These are phyloP conservation scores for Dione vanillae DNA, from an alignment of 2,888 invertebrate species.

Conservation along the genomic window DNA sequence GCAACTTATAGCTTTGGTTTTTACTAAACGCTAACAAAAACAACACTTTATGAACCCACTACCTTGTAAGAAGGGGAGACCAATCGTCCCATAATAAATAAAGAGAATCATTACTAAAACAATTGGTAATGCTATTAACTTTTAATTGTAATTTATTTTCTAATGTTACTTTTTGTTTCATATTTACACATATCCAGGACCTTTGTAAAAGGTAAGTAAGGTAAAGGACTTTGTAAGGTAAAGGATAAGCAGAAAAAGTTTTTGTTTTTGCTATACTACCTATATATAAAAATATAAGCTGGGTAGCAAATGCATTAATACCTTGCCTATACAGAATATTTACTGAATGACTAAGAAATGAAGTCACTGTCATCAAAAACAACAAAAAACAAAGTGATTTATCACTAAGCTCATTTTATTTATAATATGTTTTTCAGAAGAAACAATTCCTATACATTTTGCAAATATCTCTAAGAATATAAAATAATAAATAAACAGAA, in stretches of 20 bases:
- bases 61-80: conserved; percentile 37
- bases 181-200: neutral
- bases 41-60: conserved; percentile 35
- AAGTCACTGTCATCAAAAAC: neutral
- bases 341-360: neutral
- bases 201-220: no score
- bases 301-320: no score
- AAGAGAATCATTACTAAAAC: conserved; percentile 19
- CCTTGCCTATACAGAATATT: no score
- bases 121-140: conserved; percentile 7
- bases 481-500: conserved; percentile 11
- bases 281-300: neutral
- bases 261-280: neutral
- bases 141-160: conserved; percentile 23
- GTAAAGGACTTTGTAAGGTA: no score
- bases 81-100: conserved; percentile 18
- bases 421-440: neutral
- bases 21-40: conserved; percentile 42
- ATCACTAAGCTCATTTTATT: neutral
- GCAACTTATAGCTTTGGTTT: conserved; percentile 39
- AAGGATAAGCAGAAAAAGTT: neutral
- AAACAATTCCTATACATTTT: neutral
- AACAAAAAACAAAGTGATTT: neutral
- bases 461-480: neutral
- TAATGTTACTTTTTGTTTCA: neutral